Evolutionary conservation across 2,888 invertebrate species (phyloP), one percentile per base, ranked within the genome.

Genomic region (Hypomecis atomaria): DNA sequence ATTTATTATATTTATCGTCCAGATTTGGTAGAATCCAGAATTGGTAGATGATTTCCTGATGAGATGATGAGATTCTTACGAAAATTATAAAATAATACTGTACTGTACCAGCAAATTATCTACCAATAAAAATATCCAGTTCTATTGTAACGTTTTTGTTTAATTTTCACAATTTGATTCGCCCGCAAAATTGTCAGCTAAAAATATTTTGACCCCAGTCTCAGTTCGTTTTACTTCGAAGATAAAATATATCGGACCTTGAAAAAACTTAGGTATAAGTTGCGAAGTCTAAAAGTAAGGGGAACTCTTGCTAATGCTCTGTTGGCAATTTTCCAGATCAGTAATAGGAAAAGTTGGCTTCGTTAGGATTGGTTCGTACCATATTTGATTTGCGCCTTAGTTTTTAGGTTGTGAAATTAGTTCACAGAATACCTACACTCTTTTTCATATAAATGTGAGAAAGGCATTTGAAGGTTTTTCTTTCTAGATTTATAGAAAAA

Each of bases 271-370:
- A 61, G 11, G 52, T 55, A 55, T 61, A 67, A 72, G 59, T 67
- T 55, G 40, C 38, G 36, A 64, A 68, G 54, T 67, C 65, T 60
- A 72, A 78, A 73, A 69, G 70, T 68, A 71, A 66, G 59, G 57
- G 44, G 70, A 73, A 76, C 67, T 76, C 75, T 60, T 64, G 71
- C 73, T 75, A 76, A 76, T 77, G 67, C 70, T 65, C 67, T 66
- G 70, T 73, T 79, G 81, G 81, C 78, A 66, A 69, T 65, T 60
- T 72, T 80, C 79, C 79, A 81, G 73, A 71, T 71, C 66, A 68
- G 72, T 79, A 80, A 81, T 79, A 75, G 72, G 75, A 77, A 81
- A 81, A 78, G 75, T 79, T 76, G 61, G 58, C 61, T 75, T 76
- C 71, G 78, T 76, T 74, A 73, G 65, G 59, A 74, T 69, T 65